Base-by-base conservation (phyloP, 2,113 vertebrate species). In the Stercorarius parasiticus region DNA sequence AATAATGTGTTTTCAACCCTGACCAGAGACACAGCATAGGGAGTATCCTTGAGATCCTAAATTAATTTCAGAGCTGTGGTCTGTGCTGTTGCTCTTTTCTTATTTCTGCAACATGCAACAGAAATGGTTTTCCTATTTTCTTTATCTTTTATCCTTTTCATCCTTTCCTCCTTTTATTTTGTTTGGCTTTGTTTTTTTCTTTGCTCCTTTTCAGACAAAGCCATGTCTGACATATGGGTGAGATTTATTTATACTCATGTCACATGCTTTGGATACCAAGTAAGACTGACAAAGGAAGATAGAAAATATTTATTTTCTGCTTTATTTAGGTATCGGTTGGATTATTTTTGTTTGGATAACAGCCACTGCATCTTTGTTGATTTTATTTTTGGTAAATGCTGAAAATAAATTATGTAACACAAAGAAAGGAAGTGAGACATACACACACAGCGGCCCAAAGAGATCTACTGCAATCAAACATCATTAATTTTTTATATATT, bases 161-260 rank as follows among this genome's bases (percentile, higher is more conserved):
- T 8, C 11, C 29, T 70, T 77, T 70, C 16, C 27, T 86, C 10
- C 9, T n/a, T 58, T 59, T 64, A 26, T 71, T 95, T 64, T 49
- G 21, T 87, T 82, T 49, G 56, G 14, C 32, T 82, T 94, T 78
- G 3, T 27, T 55, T 92, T 86, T 76, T 52, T 6, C 2, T 82
- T 86, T 53, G n/a, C 19, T 78, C 4, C n/a, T 22, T 71, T 83
- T 86, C 47, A 71, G n/a, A 50, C 40, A 93, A 79, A 81, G 59
- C 25, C 10, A 11, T 86, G 17, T 82, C 47, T 93, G 79, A 82
- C 23, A 52, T 70, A 42, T 13, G 23, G 26, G 14, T 82, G 49
- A 72, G 34, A 77, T 93, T 83, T 93, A 79, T 86, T 94, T 96
- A 81, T 92, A 73, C 8, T 86, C 22, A 36, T 65, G 27, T 86